Conservation (phyloP, 2,888 invertebrate species). For the Pomacea canaliculata region DNA sequence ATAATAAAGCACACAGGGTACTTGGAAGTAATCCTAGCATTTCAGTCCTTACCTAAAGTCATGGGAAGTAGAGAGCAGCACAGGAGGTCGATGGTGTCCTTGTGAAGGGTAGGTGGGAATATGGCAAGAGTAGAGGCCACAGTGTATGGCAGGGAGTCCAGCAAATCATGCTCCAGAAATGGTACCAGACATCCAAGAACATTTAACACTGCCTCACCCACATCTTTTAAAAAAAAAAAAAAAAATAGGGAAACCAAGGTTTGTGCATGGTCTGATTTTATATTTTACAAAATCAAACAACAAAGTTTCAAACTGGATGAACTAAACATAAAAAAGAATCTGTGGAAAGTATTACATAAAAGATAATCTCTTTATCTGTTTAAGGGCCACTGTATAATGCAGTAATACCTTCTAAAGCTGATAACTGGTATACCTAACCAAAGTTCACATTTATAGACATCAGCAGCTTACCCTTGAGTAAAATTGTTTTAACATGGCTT, state of each 20-base stretch:
- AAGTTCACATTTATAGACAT: too few species aligned
- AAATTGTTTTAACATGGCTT: too few species aligned
- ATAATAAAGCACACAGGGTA: too few species aligned
- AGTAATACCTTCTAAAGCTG: too few species aligned
- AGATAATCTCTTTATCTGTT: too few species aligned
- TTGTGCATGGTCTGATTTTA: neutral
- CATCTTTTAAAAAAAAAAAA: constrained; percentile 73
- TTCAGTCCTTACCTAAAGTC: constrained; percentile 76
- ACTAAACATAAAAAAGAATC: too few species aligned
- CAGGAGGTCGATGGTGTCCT: constrained; percentile 92
- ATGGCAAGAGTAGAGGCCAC: constrained; percentile 94
- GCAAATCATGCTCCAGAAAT: constrained; percentile 94
- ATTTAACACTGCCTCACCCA: constrained; percentile 93
- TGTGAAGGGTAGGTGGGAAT: constrained; percentile 89
- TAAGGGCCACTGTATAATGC: too few species aligned
- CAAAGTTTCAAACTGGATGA: neutral
- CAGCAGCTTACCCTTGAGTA: too few species aligned
- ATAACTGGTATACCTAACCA: too few species aligned
- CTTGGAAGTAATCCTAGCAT: too few species aligned
- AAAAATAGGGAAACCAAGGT: too few species aligned
- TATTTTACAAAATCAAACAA: neutral
- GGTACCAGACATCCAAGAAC: constrained; percentile 94
- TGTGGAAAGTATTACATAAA: too few species aligned
- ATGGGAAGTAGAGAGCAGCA: constrained; percentile 97
- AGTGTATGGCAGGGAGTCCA: constrained; percentile 94